Evolutionary conservation across 2,797 vertebrate species (phyloP).

Genomic region (Peromyscus eremicus): DNA sequence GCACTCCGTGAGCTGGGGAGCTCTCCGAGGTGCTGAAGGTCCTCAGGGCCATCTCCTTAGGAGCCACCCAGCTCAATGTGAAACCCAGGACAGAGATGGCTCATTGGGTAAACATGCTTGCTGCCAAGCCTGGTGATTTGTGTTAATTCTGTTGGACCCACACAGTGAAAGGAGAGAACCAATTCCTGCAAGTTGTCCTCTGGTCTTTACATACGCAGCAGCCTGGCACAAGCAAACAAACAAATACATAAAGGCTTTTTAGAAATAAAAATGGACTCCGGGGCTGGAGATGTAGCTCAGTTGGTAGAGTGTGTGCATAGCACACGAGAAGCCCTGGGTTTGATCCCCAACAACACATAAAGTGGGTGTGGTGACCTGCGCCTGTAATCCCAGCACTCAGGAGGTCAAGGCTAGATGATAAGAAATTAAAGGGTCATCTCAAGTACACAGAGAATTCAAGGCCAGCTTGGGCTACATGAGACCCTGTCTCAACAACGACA

Average conservation of each 20-base stretch:
- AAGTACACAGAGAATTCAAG: not conserved
- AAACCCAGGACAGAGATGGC: not conserved
- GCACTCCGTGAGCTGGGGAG: rapidly evolving
- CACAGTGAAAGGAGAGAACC: not conserved
- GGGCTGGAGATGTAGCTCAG: not conserved
- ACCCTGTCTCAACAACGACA: not conserved
- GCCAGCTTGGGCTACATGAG: not conserved
- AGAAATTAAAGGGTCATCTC: not conserved
- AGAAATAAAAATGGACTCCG: not conserved
- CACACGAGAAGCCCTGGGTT: not conserved
- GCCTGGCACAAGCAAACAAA: not conserved
- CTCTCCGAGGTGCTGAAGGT: conserved; percentile 84
- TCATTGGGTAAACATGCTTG: not conserved
- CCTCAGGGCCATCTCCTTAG: not conserved
- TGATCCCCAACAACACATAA: not conserved
- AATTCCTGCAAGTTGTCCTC: not conserved
- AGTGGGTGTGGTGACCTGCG: not conserved
- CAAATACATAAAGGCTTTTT: not conserved
- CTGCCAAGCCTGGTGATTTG: not conserved
- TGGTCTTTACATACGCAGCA: not conserved
- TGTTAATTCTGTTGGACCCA: not conserved
- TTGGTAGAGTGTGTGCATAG: not conserved
- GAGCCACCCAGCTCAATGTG: not conserved
- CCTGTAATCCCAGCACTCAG: not conserved
- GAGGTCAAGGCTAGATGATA: not conserved